phyloP scores from a whole-genome alignment of 2,888 invertebrate species.

The Beris chalybata region DNA sequence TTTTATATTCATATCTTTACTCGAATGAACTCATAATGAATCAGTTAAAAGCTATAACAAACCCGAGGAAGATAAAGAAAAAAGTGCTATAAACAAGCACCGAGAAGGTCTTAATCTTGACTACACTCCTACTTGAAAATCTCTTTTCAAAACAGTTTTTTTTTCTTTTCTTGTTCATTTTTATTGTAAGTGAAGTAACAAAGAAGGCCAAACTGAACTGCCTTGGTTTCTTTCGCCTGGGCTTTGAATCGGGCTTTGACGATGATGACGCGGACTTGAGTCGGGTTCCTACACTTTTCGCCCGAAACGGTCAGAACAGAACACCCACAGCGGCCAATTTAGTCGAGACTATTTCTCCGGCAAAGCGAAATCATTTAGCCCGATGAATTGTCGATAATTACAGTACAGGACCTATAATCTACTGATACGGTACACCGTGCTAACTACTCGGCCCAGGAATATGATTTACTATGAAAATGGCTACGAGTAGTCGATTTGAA shows the following conservation, averaged over 20 bases:
- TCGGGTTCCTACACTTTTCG: constrained; percentile 29
- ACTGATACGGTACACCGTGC: too few relatives aligned
- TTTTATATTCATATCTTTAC: too few relatives aligned
- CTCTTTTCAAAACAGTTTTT: constrained; percentile 3
- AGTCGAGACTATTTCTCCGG: constrained; percentile 2
- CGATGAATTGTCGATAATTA: constrained; percentile 23
- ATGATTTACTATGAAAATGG: too few relatives aligned
- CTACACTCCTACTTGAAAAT: constrained; percentile 23
- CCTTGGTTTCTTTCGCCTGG: constrained; percentile 12
- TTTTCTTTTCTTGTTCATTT: too few relatives aligned
- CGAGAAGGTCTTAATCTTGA: constrained; percentile 24
- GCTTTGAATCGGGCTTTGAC: neutral
- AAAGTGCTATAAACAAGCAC: neutral
- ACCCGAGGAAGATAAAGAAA: too few relatives aligned
- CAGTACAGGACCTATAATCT: constrained; percentile 3
- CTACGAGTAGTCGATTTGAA: too few relatives aligned
- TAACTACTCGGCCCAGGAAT: too few relatives aligned
- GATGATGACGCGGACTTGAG: constrained; percentile 12
- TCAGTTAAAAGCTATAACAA: too few relatives aligned
- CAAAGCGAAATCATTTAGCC: constrained; percentile 18
- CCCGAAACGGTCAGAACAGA: constrained; percentile 29
- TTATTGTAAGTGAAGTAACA: neutral
- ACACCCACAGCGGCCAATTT: constrained; percentile 32
- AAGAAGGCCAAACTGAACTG: constrained; percentile 24
- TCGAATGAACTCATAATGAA: too few relatives aligned